These are phyloP conservation scores for Spilosoma lubricipeda DNA, from an alignment of 2,888 invertebrate species.

Conservation along the genomic window DNA sequence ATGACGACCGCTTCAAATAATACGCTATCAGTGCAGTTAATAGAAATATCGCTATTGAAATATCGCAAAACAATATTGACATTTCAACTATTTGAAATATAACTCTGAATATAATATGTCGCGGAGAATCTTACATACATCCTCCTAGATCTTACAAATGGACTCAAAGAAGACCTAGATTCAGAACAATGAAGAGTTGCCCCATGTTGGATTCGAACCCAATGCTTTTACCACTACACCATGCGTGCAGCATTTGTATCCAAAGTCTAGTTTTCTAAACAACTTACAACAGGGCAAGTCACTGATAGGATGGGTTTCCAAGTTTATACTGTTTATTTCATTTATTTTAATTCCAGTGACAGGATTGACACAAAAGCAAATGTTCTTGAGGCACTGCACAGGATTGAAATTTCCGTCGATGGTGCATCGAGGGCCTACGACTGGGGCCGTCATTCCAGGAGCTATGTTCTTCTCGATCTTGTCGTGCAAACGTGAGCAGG, in stretches of 20 bases:
- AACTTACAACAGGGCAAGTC: slow-evolving; percentile 80
- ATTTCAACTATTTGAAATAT: too few relatives aligned
- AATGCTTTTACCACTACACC: not conserved
- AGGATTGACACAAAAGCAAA: slow-evolving; percentile 87
- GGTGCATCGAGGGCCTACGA: slow-evolving; percentile 86
- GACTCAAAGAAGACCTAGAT: too few relatives aligned
- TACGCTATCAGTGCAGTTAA: too few relatives aligned
- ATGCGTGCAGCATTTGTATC: too few relatives aligned
- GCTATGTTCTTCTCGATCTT: slow-evolving; percentile 76
- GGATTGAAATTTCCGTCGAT: slow-evolving; percentile 89
- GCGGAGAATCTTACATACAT: too few relatives aligned
- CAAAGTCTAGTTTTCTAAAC: not conserved
- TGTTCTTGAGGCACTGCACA: slow-evolving; percentile 87
- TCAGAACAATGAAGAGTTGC: too few relatives aligned
- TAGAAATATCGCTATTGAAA: too few relatives aligned
- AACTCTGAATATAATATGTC: too few relatives aligned
- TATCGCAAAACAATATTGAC: too few relatives aligned
- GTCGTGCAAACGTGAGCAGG: slow-evolving; percentile 86
- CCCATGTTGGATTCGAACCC: too few relatives aligned
- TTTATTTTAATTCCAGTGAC: slow-evolving; percentile 79
- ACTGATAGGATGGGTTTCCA: slow-evolving; percentile 67
- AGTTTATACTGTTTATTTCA: slow-evolving; percentile 56
- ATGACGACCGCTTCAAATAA: too few relatives aligned
- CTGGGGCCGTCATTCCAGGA: slow-evolving; percentile 68
- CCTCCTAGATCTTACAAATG: too few relatives aligned